Conservation (phyloP, 2,888 invertebrate genomes). For the Piscicola geometra region DNA sequence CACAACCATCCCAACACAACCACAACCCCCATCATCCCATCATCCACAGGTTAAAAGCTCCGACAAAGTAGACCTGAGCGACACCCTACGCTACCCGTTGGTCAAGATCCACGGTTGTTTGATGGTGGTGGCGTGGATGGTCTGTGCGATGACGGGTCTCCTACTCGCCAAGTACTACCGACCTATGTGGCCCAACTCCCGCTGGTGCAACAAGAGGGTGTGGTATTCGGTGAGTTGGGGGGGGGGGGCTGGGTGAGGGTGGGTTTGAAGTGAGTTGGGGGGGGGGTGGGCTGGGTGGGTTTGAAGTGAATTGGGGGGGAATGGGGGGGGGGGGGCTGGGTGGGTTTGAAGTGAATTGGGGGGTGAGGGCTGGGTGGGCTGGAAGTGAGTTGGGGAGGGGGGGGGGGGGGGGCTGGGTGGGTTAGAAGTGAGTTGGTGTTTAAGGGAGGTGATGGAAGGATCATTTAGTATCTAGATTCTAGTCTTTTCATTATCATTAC, state of each 20-base stretch:
- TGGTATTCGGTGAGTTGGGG: slow-evolving; percentile 56
- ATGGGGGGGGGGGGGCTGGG: too few species aligned
- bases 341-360: too few species aligned
- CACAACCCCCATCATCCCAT: background rate
- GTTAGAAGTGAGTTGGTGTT: too few species aligned
- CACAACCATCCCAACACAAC: background rate
- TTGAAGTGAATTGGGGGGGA: too few species aligned
- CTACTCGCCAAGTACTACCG: slow-evolving; percentile 54
- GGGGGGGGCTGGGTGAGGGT: too few species aligned
- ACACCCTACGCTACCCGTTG: slow-evolving; percentile 49
- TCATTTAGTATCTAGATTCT: too few species aligned
- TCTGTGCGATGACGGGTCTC: slow-evolving; percentile 52
- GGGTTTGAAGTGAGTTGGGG: too few species aligned
- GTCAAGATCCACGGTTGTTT: slow-evolving; percentile 55
- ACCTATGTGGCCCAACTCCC: slow-evolving; percentile 51
- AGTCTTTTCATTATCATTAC: too few species aligned
- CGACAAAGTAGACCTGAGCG: slow-evolving; percentile 41
- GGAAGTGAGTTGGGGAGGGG: background rate
- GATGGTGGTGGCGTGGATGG: slow-evolving; percentile 56
- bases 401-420: too few species aligned
- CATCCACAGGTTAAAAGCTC: slow-evolving; percentile 17
- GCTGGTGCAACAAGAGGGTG: slow-evolving; percentile 48
- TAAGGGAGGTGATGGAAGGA: too few species aligned
- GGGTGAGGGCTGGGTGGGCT: too few species aligned
- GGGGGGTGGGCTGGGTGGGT: too few species aligned